These are phyloP conservation scores for Drosophila meridiana DNA, from an alignment of 2,888 invertebrate genomes.

Conservation along the genomic window DNA sequence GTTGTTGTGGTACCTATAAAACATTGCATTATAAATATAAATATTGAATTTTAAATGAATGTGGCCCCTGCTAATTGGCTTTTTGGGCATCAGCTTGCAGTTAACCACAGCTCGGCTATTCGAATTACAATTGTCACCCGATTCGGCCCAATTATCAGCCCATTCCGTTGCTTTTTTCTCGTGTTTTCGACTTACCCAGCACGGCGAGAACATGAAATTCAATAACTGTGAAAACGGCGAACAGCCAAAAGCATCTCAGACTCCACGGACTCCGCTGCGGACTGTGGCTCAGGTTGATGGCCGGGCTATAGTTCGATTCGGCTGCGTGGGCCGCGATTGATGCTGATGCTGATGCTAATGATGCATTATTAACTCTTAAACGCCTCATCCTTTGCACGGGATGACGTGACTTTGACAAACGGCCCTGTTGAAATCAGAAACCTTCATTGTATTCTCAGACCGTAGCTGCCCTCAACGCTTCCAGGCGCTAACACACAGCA, in stretches of 20 bases:
- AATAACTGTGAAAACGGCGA: slow-evolving; percentile 53
- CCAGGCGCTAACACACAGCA: slow-evolving; percentile 21
- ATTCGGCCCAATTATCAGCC: background rate
- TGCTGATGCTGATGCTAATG: slow-evolving; percentile 66
- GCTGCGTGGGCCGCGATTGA: slow-evolving; percentile 47
- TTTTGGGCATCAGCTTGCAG: background rate
- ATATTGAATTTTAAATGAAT: background rate
- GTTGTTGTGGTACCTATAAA: slow-evolving; percentile 42
- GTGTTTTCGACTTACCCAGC: slow-evolving; percentile 53
- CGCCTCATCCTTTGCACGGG: slow-evolving; percentile 82
- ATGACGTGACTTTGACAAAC: slow-evolving; percentile 68
- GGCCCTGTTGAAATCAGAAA: slow-evolving; percentile 62
- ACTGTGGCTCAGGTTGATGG: slow-evolving; percentile 11
- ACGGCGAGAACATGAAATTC: slow-evolving; percentile 48
- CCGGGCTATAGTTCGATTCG: slow-evolving; percentile 19
- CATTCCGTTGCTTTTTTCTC: background rate
- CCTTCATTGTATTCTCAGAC: slow-evolving; percentile 62
- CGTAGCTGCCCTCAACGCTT: slow-evolving; percentile 23
- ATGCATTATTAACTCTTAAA: slow-evolving; percentile 60
- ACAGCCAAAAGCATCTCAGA: slow-evolving; percentile 45
- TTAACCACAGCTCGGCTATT: background rate
- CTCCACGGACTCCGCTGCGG: slow-evolving; percentile 9
- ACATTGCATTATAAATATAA: background rate
- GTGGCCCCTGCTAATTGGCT: background rate
- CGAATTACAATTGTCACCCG: background rate